Conservation (phyloP, 2,113 vertebrate species). For the Ammospiza nelsoni region DNA sequence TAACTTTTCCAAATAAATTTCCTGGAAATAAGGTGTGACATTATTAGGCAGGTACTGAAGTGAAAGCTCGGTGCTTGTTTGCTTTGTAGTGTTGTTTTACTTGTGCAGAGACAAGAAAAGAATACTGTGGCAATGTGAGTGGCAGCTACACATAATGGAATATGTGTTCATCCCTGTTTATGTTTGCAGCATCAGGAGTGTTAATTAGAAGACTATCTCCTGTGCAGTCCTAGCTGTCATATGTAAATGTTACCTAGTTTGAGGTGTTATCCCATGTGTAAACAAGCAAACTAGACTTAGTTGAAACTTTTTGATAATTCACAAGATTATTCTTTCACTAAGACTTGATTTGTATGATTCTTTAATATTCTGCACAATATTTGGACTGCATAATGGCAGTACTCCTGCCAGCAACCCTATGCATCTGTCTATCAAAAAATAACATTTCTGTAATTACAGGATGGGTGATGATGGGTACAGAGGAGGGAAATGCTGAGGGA, state of each 20-base stretch:
- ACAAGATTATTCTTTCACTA: not conserved
- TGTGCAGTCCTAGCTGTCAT: slow-evolving; percentile 3
- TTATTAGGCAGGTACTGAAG: slow-evolving; percentile 6
- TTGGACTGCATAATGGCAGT: slow-evolving; percentile 43
- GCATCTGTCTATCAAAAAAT: slow-evolving; percentile 36
- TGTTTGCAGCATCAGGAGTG: slow-evolving; percentile 39
- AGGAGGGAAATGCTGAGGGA: not conserved
- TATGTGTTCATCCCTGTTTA: slow-evolving; percentile 45
- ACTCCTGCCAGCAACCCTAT: slow-evolving; percentile 18
- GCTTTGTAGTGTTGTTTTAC: not conserved
- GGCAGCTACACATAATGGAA: slow-evolving; percentile 29
- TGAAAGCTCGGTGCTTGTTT: not conserved
- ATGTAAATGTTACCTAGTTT: slow-evolving; percentile 1
- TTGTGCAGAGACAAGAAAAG: slow-evolving; percentile 6
- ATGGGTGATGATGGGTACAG: not conserved
- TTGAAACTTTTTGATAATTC: slow-evolving; percentile 30
- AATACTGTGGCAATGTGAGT: slow-evolving; percentile 9
- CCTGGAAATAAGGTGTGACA: not conserved
- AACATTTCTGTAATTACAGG: slow-evolving; percentile 57
- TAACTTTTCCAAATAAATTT: not conserved
- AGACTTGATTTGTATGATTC: slow-evolving; percentile 48
- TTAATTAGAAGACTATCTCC: slow-evolving; percentile 61
- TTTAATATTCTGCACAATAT: slow-evolving; percentile 49
- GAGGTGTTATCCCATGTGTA: slow-evolving; percentile 30
- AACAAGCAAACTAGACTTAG: slow-evolving; percentile 39